Evolutionary conservation across 2,888 invertebrate species (phyloP).

Genomic region (Darwinula stevensoni): DNA sequence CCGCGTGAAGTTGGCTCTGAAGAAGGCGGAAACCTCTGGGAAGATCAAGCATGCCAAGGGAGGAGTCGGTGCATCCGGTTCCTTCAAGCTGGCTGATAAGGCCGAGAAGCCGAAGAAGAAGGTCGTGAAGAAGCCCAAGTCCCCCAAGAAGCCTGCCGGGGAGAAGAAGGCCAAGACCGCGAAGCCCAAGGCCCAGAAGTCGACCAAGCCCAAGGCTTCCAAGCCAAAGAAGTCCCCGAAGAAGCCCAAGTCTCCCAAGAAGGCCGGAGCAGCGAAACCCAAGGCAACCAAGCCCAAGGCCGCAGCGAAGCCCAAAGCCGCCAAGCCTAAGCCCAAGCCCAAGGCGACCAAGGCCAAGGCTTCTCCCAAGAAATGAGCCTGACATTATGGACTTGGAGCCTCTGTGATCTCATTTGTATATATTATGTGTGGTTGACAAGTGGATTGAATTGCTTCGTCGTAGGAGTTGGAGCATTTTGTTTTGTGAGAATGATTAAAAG

Average conservation of each 20-base stretch:
- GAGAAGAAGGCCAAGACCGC: slow-evolving; percentile 8
- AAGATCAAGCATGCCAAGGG: slow-evolving; percentile 15
- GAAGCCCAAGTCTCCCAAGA: slow-evolving; percentile 5
- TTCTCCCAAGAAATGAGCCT: no score
- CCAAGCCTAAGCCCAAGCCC: slow-evolving; percentile 9
- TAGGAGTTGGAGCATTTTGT: no score
- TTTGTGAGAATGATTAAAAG: no score
- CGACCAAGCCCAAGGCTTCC: slow-evolving; percentile 5
- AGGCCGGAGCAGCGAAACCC: slow-evolving; percentile 7
- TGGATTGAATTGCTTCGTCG: no score
- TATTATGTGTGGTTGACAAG: no score
- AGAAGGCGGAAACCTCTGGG: slow-evolving; percentile 14
- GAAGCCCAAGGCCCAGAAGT: slow-evolving; percentile 6
- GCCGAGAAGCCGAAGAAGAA: slow-evolving; percentile 7
- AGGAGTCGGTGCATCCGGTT: slow-evolving; percentile 10
- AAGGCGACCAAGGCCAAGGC: slow-evolving; percentile 1
- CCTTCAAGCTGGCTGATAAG: slow-evolving; percentile 9
- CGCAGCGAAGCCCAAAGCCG: slow-evolving; percentile 8
- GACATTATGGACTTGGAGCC: no score
- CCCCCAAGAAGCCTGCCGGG: slow-evolving; percentile 8
- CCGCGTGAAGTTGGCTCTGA: slow-evolving; percentile 16
- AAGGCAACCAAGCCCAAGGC: slow-evolving; percentile 6
- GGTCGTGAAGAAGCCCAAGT: slow-evolving; percentile 6
- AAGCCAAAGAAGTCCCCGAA: slow-evolving; percentile 6
- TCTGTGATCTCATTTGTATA: no score